A percentile compares a stretch with the other conserved stretches of the same genome.
These are phyloP conservation scores for Drosophila robusta DNA, from an alignment of 2,888 invertebrate genomes.

Conservation along the genomic window DNA sequence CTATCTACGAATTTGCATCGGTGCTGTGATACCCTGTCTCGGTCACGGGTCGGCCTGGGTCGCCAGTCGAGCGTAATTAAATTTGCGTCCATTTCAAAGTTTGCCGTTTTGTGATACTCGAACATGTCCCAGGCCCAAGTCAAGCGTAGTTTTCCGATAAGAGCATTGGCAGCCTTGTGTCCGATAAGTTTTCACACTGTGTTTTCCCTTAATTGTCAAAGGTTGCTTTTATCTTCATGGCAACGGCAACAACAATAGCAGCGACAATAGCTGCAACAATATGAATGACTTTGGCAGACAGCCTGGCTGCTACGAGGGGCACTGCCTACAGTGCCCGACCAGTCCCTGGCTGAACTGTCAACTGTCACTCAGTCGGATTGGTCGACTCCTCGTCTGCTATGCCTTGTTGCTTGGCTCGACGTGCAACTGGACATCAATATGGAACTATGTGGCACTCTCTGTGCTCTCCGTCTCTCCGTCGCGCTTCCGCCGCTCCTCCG, in stretches of 20 bases:
- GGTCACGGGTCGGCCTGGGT: background rate
- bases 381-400: slow-evolving; percentile 41
- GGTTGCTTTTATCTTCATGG: slow-evolving; percentile 66
- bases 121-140: slow-evolving; percentile 5
- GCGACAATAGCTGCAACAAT: slow-evolving; percentile 22
- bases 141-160: slow-evolving; percentile 41
- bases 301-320: slow-evolving; percentile 62
- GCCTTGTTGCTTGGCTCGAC: slow-evolving; percentile 22
- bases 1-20: slow-evolving; percentile 3
- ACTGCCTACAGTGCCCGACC: slow-evolving; percentile 6
- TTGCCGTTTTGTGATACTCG: background rate
- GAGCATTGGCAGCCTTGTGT: slow-evolving; percentile 48
- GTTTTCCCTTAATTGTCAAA: slow-evolving; percentile 73
- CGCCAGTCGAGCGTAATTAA: background rate
- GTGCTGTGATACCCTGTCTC: too few species aligned
- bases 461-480: background rate
- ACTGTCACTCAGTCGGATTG: slow-evolving; percentile 70
- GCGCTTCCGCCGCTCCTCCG: background rate
- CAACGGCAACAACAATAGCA: slow-evolving; percentile 35
- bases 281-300: slow-evolving; percentile 61
- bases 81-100: slow-evolving; percentile 4
- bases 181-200: slow-evolving; percentile 65
- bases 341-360: slow-evolving; percentile 71
- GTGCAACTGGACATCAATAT: slow-evolving; percentile 68
- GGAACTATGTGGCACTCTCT: slow-evolving; percentile 47